Evolutionary conservation across 92 coral and sea anemone species (phyloP).

Genomic region (Porites cylindrica): DNA sequence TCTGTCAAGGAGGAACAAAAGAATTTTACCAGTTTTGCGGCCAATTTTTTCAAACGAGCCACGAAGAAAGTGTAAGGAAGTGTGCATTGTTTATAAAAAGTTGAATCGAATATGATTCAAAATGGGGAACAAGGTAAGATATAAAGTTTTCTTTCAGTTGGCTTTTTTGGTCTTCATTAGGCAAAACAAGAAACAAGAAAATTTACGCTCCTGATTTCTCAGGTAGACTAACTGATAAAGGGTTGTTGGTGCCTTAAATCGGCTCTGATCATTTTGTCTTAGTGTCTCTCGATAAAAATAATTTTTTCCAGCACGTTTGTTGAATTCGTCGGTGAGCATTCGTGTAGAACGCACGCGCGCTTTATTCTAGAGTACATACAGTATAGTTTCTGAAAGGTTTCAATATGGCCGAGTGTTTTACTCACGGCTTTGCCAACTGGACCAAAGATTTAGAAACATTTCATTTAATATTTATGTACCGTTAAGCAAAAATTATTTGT

Average conservation of each 20-base stretch:
- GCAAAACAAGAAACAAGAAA: not conserved
- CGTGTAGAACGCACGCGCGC: not conserved
- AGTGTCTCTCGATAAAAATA: too few relatives aligned
- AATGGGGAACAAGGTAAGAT: constrained; percentile 31
- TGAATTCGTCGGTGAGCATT: not conserved
- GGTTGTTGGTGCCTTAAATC: not conserved
- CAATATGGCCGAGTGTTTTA: too few relatives aligned
- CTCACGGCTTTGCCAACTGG: not conserved
- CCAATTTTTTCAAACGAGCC: not conserved
- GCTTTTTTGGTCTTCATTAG: not conserved
- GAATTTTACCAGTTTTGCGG: constrained; percentile 9
- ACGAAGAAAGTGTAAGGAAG: not conserved
- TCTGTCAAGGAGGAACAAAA: not conserved
- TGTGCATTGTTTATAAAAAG: not conserved
- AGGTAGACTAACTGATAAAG: not conserved
- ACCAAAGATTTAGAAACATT: not conserved
- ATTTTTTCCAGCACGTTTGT: not conserved
- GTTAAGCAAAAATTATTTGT: not conserved
- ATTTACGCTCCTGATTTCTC: not conserved
- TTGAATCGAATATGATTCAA: constrained; percentile 7
- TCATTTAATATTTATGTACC: not conserved
- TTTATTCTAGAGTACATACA: too few relatives aligned
- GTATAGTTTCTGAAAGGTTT: too few relatives aligned
- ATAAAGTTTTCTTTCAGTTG: not conserved
- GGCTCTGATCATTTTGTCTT: not conserved